phyloP scores from a whole-genome alignment of 2,888 invertebrate species.

The Aleiodes leptofemur region DNA sequence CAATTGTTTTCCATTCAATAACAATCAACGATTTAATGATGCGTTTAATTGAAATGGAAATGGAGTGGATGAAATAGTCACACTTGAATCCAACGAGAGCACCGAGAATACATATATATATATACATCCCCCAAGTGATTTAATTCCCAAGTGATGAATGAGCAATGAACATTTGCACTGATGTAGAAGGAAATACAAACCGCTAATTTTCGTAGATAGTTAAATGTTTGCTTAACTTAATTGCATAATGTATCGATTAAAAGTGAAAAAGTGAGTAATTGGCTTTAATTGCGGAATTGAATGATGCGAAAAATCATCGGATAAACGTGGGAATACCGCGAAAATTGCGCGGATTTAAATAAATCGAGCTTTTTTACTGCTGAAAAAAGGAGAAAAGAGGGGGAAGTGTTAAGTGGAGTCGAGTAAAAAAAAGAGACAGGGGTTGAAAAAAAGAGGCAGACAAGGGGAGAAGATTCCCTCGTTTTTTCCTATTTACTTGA shows the following conservation, averaged over 20 bases:
- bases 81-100: constrained; percentile 1
- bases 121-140: constrained; percentile 10
- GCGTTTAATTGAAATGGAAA: constrained; percentile 26
- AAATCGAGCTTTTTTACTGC: too few species aligned
- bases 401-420: too few species aligned
- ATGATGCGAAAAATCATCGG: too few species aligned
- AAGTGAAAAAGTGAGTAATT: neutral
- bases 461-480: neutral
- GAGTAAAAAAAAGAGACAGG: too few species aligned
- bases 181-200: constrained; percentile 22
- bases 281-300: neutral
- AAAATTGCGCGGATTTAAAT: too few species aligned
- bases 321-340: too few species aligned
- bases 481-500: constrained; percentile 1
- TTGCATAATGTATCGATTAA: neutral
- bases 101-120: neutral
- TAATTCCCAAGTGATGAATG: constrained; percentile 24
- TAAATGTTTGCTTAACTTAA: neutral
- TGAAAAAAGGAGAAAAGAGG: too few species aligned
- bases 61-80: constrained; percentile 23
- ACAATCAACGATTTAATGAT: neutral
- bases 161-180: constrained; percentile 25
- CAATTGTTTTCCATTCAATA: neutral
- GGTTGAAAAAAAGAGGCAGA: neutral
- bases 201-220: constrained; percentile 11